Evolutionary conservation across 2,888 invertebrate genomes (phyloP).

Genomic region (Aquatica leii): DNA sequence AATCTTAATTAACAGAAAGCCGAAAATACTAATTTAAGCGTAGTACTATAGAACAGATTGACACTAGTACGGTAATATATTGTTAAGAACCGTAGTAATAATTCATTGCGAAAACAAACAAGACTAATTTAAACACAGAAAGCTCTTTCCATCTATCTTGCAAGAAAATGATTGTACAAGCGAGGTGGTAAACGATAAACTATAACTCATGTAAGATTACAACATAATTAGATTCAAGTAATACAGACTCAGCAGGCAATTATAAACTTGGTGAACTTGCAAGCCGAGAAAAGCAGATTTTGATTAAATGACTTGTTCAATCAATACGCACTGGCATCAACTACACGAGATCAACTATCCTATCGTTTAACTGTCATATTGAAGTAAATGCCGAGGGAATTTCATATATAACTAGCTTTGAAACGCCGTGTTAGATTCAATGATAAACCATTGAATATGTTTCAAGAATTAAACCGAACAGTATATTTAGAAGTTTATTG

Average conservation of each 20-base stretch:
- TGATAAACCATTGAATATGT: slow-evolving; percentile 25
- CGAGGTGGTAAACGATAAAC: too few relatives aligned
- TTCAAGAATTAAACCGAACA: slow-evolving; percentile 19
- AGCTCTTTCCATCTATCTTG: slow-evolving; percentile 29
- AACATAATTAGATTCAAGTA: slow-evolving; percentile 44
- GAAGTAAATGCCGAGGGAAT: slow-evolving; percentile 31
- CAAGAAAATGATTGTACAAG: too few relatives aligned
- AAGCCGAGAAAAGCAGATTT: slow-evolving; percentile 31
- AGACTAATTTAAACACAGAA: slow-evolving; percentile 25
- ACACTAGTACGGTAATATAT: too few relatives aligned
- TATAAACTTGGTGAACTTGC: slow-evolving; percentile 34
- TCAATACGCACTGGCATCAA: slow-evolving; percentile 30
- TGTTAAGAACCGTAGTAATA: slow-evolving; percentile 26
- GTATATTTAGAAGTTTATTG: slow-evolving; percentile 29
- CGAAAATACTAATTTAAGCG: too few relatives aligned
- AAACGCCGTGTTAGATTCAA: slow-evolving; percentile 21
- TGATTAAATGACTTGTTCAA: slow-evolving; percentile 37
- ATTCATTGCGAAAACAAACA: slow-evolving; percentile 24
- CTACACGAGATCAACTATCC: slow-evolving; percentile 16
- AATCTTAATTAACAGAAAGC: too few relatives aligned
- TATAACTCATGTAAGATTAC: slow-evolving; percentile 44
- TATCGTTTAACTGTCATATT: slow-evolving; percentile 34
- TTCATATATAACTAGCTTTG: slow-evolving; percentile 29
- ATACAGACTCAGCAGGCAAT: slow-evolving; percentile 45
- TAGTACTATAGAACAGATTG: too few relatives aligned